Evolutionary conservation across 2,888 invertebrate species (phyloP).

Genomic region (Furcula furcula): DNA sequence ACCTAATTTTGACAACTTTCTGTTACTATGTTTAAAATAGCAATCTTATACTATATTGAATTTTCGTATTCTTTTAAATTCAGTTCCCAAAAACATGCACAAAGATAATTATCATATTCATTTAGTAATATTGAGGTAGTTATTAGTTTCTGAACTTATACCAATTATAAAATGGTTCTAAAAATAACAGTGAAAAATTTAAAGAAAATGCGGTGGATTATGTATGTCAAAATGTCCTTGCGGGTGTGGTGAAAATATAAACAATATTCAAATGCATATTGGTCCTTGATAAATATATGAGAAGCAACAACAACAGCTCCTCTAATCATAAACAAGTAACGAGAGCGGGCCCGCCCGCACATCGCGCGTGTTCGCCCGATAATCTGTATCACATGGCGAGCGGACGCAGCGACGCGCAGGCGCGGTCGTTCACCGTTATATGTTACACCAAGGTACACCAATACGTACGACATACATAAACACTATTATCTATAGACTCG

Average conservation of each 20-base stretch:
- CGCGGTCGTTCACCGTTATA: constrained; percentile 22
- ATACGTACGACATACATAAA: constrained; percentile 50
- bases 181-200: constrained; percentile 70
- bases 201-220: constrained; percentile 55
- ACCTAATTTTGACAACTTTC: constrained; percentile 79
- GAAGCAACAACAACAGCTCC: constrained; percentile 67
- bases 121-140: constrained; percentile 82
- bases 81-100: constrained; percentile 79
- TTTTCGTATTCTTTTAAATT: constrained; percentile 62
- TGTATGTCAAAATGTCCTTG: constrained; percentile 47
- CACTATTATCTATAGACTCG: constrained; percentile 52
- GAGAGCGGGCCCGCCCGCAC: constrained; percentile 27
- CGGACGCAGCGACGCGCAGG: constrained; percentile 16
- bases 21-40: constrained; percentile 77
- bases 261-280: constrained; percentile 52
- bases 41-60: constrained; percentile 75
- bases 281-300: constrained; percentile 50
- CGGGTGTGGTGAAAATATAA: constrained; percentile 47
- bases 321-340: constrained; percentile 37
- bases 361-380: constrained; percentile 27
- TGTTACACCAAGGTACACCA: constrained; percentile 38
- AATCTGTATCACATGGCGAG: constrained; percentile 26
- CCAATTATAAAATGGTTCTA: constrained; percentile 77
- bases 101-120: constrained; percentile 80
- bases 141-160: constrained; percentile 81